Base-by-base conservation (phyloP, 2,797 vertebrate genomes). In the Typhlichthys subterraneus region DNA sequence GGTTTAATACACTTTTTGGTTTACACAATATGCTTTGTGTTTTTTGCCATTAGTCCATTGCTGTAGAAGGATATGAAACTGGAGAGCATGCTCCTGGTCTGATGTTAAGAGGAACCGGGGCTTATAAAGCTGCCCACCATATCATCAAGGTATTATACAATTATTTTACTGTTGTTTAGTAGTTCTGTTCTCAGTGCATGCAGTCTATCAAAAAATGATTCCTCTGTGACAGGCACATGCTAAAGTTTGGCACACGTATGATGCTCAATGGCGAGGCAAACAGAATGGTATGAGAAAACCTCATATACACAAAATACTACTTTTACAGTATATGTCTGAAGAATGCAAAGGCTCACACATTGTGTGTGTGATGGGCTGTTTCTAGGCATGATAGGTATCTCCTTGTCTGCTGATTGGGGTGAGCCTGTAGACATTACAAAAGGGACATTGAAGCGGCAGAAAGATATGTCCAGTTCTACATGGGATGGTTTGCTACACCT, bases 401-500 rank as follows among this genome's bases (percentile, higher is more conserved):
- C 95, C 2, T 77, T 98, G 11, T 94, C 93, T 0, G 94, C 93
- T 0, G 87, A 93, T 59, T 97, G 96, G 95, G 95, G 95, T 0
- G 96, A 97, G 14, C 96, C 96, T 0, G 82, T 96, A 67, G 95
- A 97, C 82, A 76, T 94, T 47, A 90, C 86, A 17, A 94, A 90
- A 84, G 73, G 51, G 95, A 97, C 63, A 80, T 93, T 0, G 94
- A 95, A 1, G 94, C 95, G 23, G 95, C 95, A 0, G 94, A 98
- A 67, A 87, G 96, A 84, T 96, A 94, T 59, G 85, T 97, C 13
- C 95, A 97, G 70, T 98, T 98, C 87, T 93, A 93, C 74, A 55
- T 97, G 81, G 96, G 96, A 57, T 97, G 96, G 96, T 97, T 97
- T 75, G 96, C 95, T 51, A 93, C 94, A 4, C 95, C 95, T 0